Base-by-base conservation (phyloP, 2,113 vertebrate species). In the Panthera uncia region DNA sequence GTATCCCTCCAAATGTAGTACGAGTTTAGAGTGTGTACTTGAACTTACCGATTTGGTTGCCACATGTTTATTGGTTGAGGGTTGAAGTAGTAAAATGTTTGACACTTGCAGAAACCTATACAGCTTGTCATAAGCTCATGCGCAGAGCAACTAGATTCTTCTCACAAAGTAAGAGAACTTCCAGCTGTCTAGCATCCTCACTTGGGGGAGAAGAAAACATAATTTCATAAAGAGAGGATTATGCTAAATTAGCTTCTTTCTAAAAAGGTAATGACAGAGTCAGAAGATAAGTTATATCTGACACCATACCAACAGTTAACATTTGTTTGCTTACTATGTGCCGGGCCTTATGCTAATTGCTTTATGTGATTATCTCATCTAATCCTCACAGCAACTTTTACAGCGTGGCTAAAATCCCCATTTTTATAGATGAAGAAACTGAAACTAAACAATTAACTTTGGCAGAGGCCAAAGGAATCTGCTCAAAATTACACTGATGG, bases 361-460 rank as follows among this genome's bases (percentile, higher is more conserved):
- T 95, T 92, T 71, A 80, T 0, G 27, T 31, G 52, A 50, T 52
- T 81, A 38, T 86, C 33, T 88, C 31, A 50, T 74, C 31, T 57
- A 8, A 74, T 87, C 65, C 55, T 95, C 4, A 55, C n/a, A 86
- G 63, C 63, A 88, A 48, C 48, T 4, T 38, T 45, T 65, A 31
- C 11, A 48, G 65, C 10, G 9, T 41, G 12, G 13, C 73, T 82
- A 55, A 69, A 65, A 12, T 41, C 63, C 27, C n/a, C 68, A 57
- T 61, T 83, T 92, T 85, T 95, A n/a, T 87, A 74, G 55, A 66
- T 66, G 50, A 96, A 89, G 94, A 89, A 66, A 57, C 11, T 71
- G 69, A 94, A 93, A 68, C 18, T 74, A 66, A 94, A 79, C 78
- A 76, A 66, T 74, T 71, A 52, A 78, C 63, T n/a, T n/a, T n/a